These are phyloP conservation scores for Eospalax fontanierii DNA, from an alignment of 2,797 vertebrate species.

Conservation along the genomic window DNA sequence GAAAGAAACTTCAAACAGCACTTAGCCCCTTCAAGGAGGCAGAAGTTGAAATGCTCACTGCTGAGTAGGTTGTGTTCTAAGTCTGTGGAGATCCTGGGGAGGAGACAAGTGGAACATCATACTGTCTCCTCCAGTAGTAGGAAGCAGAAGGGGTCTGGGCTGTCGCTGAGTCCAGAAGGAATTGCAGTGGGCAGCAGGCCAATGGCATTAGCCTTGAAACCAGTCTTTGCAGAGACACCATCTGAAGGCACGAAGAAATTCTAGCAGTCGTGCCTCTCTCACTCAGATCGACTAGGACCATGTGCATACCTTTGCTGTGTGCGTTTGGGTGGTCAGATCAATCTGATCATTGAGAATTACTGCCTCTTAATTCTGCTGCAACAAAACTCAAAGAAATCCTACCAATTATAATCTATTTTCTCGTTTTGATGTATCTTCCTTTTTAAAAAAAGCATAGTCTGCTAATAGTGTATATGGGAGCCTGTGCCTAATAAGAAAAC, in stretches of 20 bases:
- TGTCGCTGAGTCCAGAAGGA: rapidly evolving
- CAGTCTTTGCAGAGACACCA: neutral
- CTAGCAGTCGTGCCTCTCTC: neutral
- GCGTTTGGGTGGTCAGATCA: neutral
- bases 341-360: neutral
- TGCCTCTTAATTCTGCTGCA: neutral
- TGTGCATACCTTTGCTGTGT: neutral
- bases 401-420: neutral
- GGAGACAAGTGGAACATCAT: too few relatives aligned
- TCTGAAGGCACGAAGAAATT: neutral
- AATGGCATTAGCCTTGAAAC: neutral
- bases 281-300: neutral
- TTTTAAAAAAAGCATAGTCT: neutral
- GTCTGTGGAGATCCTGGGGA: neutral
- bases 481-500: neutral
- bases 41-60: too few relatives aligned
- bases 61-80: neutral
- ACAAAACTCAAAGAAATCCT: neutral
- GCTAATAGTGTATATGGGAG: neutral
- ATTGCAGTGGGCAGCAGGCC: neutral
- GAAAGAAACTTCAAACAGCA: neutral
- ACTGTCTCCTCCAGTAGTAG: too few relatives aligned
- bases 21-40: neutral
- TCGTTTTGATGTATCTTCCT: neutral
- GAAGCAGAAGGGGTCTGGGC: neutral